These are phyloP conservation scores for Anisognathus igniventris DNA, from an alignment of 2,797 vertebrate species.

Conservation along the genomic window DNA sequence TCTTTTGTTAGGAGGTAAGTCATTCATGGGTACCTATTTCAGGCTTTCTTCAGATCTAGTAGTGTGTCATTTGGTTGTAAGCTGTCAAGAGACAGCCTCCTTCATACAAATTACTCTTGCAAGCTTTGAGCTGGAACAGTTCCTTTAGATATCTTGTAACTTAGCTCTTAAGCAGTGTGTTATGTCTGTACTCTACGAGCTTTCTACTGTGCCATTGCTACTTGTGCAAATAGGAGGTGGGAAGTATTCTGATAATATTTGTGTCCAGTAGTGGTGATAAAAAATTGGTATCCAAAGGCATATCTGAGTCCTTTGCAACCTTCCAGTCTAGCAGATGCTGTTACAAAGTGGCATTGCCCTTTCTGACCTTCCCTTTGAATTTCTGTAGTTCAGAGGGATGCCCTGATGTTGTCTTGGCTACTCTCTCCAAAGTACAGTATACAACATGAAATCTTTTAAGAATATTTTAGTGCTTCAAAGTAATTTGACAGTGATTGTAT, in stretches of 20 bases:
- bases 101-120: neutral
- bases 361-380: neutral
- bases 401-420: neutral
- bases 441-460: neutral
- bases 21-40: neutral
- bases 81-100: neutral
- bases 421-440: neutral
- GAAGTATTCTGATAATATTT: neutral
- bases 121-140: neutral
- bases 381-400: neutral
- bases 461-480: neutral
- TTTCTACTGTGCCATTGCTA: neutral
- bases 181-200: neutral
- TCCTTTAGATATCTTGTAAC: neutral
- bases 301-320: neutral
- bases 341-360: neutral
- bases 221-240: neutral
- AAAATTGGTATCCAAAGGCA: neutral
- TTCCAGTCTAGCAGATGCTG: neutral
- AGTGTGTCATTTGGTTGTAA: neutral
- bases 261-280: neutral
- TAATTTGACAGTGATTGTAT: neutral
- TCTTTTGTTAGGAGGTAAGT: conserved; percentile 94
- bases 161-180: neutral
- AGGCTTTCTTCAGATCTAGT: neutral